Conservation (phyloP, 2,113 vertebrate genomes). For the Malurus cyaneus region DNA sequence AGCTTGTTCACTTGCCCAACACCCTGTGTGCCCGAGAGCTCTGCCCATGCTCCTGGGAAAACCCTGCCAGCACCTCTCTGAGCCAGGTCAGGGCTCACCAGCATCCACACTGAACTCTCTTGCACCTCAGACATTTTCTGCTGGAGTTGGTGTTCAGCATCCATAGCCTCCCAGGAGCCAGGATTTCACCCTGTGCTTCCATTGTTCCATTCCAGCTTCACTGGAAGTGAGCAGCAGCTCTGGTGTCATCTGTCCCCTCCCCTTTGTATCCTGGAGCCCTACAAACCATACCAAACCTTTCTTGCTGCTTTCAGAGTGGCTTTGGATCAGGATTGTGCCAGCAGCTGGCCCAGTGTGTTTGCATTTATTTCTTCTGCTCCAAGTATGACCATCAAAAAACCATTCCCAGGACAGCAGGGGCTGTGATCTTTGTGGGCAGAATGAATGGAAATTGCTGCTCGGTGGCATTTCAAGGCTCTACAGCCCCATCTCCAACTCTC, state of each 20-base stretch:
- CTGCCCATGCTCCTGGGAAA: background rate
- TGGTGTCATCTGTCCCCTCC: background rate
- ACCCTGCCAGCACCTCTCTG: background rate
- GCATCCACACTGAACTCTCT: background rate
- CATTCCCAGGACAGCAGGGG: background rate
- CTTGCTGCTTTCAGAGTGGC: background rate
- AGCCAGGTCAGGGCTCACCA: background rate
- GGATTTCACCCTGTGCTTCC: background rate
- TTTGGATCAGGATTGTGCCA: background rate
- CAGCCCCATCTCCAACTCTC: background rate
- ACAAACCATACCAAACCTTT: background rate
- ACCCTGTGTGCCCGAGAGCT: background rate
- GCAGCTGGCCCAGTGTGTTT: background rate
- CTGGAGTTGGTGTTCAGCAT: background rate
- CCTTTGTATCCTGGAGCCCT: background rate
- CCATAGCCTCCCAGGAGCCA: background rate
- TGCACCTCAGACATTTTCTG: background rate
- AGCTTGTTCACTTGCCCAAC: background rate
- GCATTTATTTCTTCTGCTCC: background rate
- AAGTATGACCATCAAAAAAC: background rate
- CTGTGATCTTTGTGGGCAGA: background rate
- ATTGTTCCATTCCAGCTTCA: background rate
- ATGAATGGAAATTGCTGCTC: background rate
- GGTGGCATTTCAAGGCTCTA: background rate
- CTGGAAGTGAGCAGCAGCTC: background rate